phyloP scores from a whole-genome alignment of 35 echinoderm and acorn worm genomes.

The Lytechinus pictus region DNA sequence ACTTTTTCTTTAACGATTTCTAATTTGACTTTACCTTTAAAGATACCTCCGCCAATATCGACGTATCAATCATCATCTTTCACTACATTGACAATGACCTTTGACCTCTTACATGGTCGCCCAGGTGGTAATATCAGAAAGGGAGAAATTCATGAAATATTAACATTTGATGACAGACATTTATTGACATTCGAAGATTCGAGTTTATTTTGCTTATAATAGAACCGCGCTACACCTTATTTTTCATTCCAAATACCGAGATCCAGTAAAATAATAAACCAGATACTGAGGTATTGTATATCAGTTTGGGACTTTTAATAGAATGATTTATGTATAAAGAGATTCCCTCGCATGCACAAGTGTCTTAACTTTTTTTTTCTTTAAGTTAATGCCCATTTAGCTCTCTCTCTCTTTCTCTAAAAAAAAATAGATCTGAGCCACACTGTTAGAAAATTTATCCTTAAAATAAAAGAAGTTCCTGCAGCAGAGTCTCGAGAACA shows the following conservation, averaged over 20 bases:
- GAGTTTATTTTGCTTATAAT: conserved; percentile 16
- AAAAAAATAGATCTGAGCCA: too few species aligned
- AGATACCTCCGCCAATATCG: too few species aligned
- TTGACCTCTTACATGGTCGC: not conserved
- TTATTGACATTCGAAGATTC: conserved; percentile 11
- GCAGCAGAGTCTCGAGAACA: too few species aligned
- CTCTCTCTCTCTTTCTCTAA: not conserved
- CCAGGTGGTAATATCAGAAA: not conserved
- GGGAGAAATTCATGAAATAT: not conserved
- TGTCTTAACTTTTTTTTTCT: not conserved
- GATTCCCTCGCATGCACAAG: not conserved
- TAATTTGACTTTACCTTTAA: too few species aligned
- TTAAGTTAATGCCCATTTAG: not conserved
- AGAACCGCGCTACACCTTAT: not conserved
- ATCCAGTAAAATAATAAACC: not conserved
- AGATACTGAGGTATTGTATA: not conserved
- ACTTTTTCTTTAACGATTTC: too few species aligned
- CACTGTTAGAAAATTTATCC: too few species aligned
- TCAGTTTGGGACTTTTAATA: not conserved
- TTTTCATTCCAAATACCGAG: not conserved
- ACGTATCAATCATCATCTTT: not conserved
- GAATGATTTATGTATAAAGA: not conserved
- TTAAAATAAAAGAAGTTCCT: too few species aligned
- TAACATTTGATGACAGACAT: not conserved
- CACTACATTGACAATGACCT: not conserved